Base-by-base conservation (phyloP, 2,113 vertebrate species). In the Epinephelus fuscoguttatus region DNA sequence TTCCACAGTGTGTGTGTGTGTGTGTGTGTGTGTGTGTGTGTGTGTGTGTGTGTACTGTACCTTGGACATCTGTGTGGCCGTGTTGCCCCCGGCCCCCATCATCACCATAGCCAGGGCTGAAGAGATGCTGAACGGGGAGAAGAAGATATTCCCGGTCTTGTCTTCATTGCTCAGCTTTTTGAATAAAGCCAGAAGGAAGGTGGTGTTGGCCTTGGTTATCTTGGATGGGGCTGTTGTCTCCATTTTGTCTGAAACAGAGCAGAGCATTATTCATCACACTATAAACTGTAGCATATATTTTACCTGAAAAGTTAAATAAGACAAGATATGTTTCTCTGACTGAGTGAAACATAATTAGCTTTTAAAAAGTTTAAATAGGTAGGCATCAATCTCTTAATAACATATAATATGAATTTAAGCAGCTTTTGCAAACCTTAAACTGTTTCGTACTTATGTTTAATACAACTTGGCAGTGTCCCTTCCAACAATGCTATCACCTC, bases 51-150 rank as follows among this genome's bases (percentile, higher is more conserved):
- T 37, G 19, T 49, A 9, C 67, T 57, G 25, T 92, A 98, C 97
- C 96, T 97, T 93, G 50, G 95, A 95, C 59, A 99, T 97, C 85
- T 99, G 96, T 33, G 89, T 30, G 17, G 95, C 94, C 2, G 96
- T 97, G 68, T 96, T 94, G 9, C 95, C 97, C 66, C 87, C 90
- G n/a, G 97, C 92, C 7, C 97, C 97, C 80, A 97, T 47, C 42
- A 95, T 95, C 72, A 98, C 92, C 95, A 98, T 95, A 33, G 96
- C 89, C 88, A 99, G 84, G 14, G 97, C 95, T 40, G 95, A 87
- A 33, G 97, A 95, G 89, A 99, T 91, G 88, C 96, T 97, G 81
- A 98, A 70, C 0, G 97, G 96, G 4, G 97, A 97, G 63, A 90
- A 97, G 87, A 98, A 94, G 68, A 97, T 56, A 21, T 98, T 98